Evolutionary conservation across 2,113 vertebrate genomes (phyloP), one percentile per base, ranked within the genome.

Genomic region (Climacteris rufus): DNA sequence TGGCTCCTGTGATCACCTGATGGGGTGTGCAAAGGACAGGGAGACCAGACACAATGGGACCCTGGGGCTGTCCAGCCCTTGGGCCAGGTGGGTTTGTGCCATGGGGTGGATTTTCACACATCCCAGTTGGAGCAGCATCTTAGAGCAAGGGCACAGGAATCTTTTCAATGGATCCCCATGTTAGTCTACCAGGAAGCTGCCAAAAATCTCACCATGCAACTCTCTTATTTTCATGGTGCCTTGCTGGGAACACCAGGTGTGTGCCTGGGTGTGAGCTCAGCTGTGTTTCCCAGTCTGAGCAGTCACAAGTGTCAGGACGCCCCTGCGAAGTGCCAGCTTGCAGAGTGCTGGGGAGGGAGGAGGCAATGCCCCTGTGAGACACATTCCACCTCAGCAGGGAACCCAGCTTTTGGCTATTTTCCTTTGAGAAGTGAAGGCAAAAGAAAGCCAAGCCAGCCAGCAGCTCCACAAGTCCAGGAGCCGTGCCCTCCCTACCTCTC

Each of bases 151-250:
- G 37, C 47, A 31, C 44, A 72, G 50, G 65, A 57, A 54, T 59
- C 56, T 31, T 23, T 22, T 23, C 33, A 9, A 5, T 47, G 31
- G 70, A 37, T 35, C 44, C 74, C 11, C 4, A 3, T 0, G 0
- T 47, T 39, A 52, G 18, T n/a, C 80, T 63, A 35, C 16, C 11
- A 21, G 44, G 27, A 86, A 72, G 28, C 71, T 7, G 1, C 47
- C 47, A 49, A 49, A 49, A 49, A 49, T 24, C 50, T 25, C 45
- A 27, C 39, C 11, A 5, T 11, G 10, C 22, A 33, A 9, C 47
- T 78, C 12, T 2, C 10, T 66, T 7, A 8, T 50, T 68, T 63
- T 37, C 61, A 5, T 3, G 28, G 35, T 30, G 31, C 22, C 53
- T 59, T 56, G 28, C 52, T 87, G 79, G 50, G 72, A 49, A 6